Evolutionary conservation across 2,797 vertebrate species (phyloP), one percentile per base, ranked within the genome.

Genomic region (Urophycis tenuis): DNA sequence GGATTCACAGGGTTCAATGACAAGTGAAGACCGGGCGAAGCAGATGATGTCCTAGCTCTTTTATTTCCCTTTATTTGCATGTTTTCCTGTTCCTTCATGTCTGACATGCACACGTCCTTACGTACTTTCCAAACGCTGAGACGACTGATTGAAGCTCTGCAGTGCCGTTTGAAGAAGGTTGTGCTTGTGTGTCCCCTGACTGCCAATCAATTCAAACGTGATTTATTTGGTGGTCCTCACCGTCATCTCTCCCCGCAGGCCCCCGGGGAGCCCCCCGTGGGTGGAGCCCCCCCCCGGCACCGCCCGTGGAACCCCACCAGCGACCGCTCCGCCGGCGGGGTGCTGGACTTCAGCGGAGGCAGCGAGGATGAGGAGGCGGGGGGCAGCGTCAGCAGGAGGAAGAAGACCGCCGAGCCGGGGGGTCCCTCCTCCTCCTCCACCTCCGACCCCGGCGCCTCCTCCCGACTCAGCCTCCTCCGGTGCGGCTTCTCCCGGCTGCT

Each of bases 301-400:
- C 41, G 79, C 60, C 79, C 77, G 70, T 72, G 78, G 31, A 82
- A 34, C 60, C 78, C n/a, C 8, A 72, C 60, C 32, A 39, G 29
- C 72, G 83, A 71, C 73, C 73, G 22, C 45, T 82, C 6, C 33
- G 7, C 82, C 31, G 78, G 31, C 64, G 82, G 76, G 0, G 86
- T 90, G 15, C 81, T 86, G 74, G 93, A 94, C 86, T 94, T 95
- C 80, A 95, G 85, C 87, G 94, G 95, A 81, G 92, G 93, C 75
- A 97, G 95, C 88, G 96, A 97, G 75, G 94, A 95, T 10, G 95
- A 97, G 69, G 80, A 95, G 17, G 93, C 94, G 35, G 71, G 83
- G 8, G 85, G 78, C 45, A 82, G 5, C 31, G 5, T 77, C 2
- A 88, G 80, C 2, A 88, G 80, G 73, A 75, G 25, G 85, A 93